These are phyloP conservation scores for Ommatoiulus sabulosus DNA, from an alignment of 2,888 invertebrate species.

Conservation along the genomic window DNA sequence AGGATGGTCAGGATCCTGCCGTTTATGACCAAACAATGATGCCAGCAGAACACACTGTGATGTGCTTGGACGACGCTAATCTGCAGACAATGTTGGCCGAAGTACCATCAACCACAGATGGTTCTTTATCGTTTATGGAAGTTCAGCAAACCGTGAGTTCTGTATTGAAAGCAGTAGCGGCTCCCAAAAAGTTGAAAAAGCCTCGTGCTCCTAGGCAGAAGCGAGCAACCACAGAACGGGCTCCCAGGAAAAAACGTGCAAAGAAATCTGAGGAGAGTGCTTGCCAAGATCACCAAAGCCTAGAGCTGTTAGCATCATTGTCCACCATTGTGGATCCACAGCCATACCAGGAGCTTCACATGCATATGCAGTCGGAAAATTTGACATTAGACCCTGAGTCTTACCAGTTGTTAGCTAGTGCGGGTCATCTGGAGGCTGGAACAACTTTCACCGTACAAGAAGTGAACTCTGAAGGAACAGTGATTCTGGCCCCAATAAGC, in stretches of 20 bases:
- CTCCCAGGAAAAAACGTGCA: constrained; percentile 1
- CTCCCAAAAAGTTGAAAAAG: constrained; percentile 12
- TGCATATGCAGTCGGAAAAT: neutral
- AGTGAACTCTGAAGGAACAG: constrained; percentile 34
- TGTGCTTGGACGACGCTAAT: neutral
- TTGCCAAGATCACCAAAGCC: neutral
- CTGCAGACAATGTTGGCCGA: neutral
- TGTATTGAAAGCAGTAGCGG: neutral
- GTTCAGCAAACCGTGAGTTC: neutral
- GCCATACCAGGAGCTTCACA: neutral
- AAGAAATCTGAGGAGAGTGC: neutral
- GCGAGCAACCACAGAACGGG: neutral
- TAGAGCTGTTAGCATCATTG: neutral
- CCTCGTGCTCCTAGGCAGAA: neutral
- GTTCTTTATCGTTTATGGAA: neutral
- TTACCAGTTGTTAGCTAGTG: neutral
- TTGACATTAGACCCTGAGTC: neutral
- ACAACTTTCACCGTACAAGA: constrained; percentile 35
- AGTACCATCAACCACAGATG: neutral
- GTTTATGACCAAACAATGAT: neutral
- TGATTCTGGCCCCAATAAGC: constrained; percentile 13
- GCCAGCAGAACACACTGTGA: neutral
- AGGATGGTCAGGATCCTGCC: neutral
- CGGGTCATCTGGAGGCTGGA: constrained; percentile 23
- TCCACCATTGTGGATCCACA: neutral